Evolutionary conservation across 2,888 invertebrate genomes (phyloP).

Genomic region (Volucella inanis): DNA sequence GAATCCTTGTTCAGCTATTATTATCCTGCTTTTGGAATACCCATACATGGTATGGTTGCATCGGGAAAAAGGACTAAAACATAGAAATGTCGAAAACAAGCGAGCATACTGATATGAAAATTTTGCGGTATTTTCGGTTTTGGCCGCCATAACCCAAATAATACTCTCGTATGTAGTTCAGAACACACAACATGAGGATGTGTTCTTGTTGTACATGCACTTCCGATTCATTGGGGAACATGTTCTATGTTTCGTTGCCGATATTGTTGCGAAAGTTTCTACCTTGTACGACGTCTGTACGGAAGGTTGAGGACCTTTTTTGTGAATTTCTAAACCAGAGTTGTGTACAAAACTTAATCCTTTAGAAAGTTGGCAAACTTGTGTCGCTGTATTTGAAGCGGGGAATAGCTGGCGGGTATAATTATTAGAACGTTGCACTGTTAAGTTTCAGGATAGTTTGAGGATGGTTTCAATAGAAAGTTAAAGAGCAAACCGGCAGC

Average conservation of each 20-base stretch:
- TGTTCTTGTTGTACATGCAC: conserved; percentile 20
- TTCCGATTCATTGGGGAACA: conserved; percentile 3
- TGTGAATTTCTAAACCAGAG: conserved; percentile 21
- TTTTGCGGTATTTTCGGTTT: conserved; percentile 58
- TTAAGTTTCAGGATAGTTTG: not conserved
- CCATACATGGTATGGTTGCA: conserved; percentile 19
- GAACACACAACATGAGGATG: conserved; percentile 22
- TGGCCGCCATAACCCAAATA: conserved; percentile 32
- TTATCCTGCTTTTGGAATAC: conserved; percentile 31
- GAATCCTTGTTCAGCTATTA: conserved; percentile 51
- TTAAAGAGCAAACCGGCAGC: conserved; percentile 22
- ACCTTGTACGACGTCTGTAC: not conserved
- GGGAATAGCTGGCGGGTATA: conserved; percentile 50
- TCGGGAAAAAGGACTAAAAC: not conserved
- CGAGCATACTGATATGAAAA: conserved; percentile 55
- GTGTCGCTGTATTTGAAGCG: not conserved
- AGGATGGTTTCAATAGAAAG: not conserved
- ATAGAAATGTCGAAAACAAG: conserved; percentile 21
- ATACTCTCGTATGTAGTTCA: conserved; percentile 8
- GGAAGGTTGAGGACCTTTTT: conserved; percentile 3
- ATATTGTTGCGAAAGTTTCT: conserved; percentile 30
- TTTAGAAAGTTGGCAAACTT: conserved; percentile 17
- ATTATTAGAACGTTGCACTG: conserved; percentile 35
- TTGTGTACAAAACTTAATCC: conserved; percentile 54
- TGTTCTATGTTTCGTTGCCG: not conserved